Base-by-base conservation (phyloP, 2,797 vertebrate species). In the Cyclopterus lumpus region DNA sequence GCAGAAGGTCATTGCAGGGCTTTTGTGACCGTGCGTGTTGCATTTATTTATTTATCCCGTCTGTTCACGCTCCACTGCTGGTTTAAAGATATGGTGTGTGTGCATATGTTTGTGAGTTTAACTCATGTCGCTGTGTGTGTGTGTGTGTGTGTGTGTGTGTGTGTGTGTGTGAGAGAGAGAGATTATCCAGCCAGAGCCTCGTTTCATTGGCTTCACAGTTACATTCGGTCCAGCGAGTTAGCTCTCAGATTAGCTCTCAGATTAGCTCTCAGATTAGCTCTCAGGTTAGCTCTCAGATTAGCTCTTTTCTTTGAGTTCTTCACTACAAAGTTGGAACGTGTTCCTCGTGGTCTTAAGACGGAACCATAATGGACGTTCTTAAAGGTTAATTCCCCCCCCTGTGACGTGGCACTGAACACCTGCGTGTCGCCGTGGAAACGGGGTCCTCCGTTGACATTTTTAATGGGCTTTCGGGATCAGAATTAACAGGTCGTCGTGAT, bases 141-240 rank as follows among this genome's bases (percentile, higher is more conserved):
- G 10, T 12, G 12, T 36, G 44, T 55, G 48, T 44, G 42, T 40
- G n/a, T 12, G 51, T 40, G 15, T 26, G 26, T 1, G 51, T n/a
- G 66, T 4, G 1, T 71, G 53, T 67, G 68, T 75, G 58, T 81
- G 36, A 48, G 61, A 55, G 66, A 36, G 11, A 46, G 71, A 78
- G 90, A 90, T 93, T 89, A 92, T 63, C 74, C 60, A 34, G 24
- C 59, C 3, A 2, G 84, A 57, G 22, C 28, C 42, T 10, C 3
- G 2, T 92, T 92, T 92, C 88, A 93, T 93, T 94, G 89, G 90
- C 86, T 93, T 92, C 82, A 51, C 76, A 63, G 89, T 89, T 93
- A 89, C 89, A 87, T 93, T 91, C 88, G 84, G 88, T 78, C 44
- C 16, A 30, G 81, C 26, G 14, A 77, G 53, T 75, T 71, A 79